phyloP scores from a whole-genome alignment of 92 coral and sea anemone species.

The Parazoanthus swiftii region DNA sequence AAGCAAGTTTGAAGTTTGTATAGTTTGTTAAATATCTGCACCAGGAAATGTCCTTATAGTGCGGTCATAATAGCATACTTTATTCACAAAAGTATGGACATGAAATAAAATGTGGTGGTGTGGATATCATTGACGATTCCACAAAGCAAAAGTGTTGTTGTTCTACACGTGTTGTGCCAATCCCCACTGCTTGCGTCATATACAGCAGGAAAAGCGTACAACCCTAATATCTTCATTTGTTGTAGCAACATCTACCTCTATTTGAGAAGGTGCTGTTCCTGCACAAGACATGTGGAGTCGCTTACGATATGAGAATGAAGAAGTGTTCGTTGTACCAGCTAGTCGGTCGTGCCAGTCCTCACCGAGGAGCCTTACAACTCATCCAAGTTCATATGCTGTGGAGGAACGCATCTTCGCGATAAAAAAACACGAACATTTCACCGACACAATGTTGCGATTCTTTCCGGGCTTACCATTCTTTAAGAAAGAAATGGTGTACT shows the following conservation, averaged over 20 bases:
- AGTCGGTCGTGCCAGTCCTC: slow-evolving; percentile 8
- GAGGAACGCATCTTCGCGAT: neutral
- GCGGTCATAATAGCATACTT: slow-evolving; percentile 11
- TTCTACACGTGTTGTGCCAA: slow-evolving; percentile 19
- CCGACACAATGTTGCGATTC: slow-evolving; percentile 37
- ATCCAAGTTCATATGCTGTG: slow-evolving; percentile 28
- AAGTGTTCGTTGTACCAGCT: slow-evolving; percentile 16
- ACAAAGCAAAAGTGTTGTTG: slow-evolving; percentile 20
- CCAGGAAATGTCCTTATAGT: neutral
- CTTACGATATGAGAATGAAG: slow-evolving; percentile 6
- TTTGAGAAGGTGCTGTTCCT: slow-evolving; percentile 13
- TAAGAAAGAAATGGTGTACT: slow-evolving; percentile 17
- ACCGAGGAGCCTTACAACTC: slow-evolving; percentile 23
- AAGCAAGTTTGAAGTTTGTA: no score
- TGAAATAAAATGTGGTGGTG: slow-evolving; percentile 27
- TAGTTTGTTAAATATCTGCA: no score
- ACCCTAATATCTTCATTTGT: slow-evolving; percentile 18
- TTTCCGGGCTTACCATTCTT: slow-evolving; percentile 4
- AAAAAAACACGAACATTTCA: slow-evolving; percentile 18
- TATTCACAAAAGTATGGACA: neutral
- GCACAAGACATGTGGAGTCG: slow-evolving; percentile 19
- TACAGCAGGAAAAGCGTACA: slow-evolving; percentile 16
- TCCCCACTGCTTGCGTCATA: neutral
- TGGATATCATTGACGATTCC: neutral
- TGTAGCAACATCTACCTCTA: slow-evolving; percentile 17